These are phyloP conservation scores for Troglohyphantes excavatus DNA, from an alignment of 2,888 invertebrate species.

Conservation along the genomic window DNA sequence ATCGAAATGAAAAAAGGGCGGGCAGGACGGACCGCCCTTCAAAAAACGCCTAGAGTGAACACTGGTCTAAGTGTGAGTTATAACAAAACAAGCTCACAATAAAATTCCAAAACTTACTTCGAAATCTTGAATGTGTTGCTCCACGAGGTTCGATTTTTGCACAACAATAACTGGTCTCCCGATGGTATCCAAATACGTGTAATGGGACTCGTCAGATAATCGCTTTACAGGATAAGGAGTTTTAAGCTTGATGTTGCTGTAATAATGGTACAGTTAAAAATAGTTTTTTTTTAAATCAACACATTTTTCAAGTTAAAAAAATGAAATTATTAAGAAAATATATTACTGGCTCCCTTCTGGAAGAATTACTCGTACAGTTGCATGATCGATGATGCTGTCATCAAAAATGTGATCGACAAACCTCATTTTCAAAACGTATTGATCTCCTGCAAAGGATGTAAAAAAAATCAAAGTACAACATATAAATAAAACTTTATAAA, in stretches of 20 bases:
- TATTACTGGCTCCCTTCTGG: slow-evolving; percentile 91
- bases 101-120: slow-evolving; percentile 84
- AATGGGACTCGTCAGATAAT: slow-evolving; percentile 89
- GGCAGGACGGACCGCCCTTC: too few species aligned
- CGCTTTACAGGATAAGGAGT: slow-evolving; percentile 92
- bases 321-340: neutral
- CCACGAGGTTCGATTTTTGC: slow-evolving; percentile 92
- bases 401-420: slow-evolving; percentile 98
- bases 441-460: slow-evolving; percentile 83
- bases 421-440: slow-evolving; percentile 94
- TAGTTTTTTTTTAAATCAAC: neutral
- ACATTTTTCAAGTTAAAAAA: neutral
- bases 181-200: slow-evolving; percentile 96
- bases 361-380: slow-evolving; percentile 93
- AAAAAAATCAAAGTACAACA: too few species aligned
- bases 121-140: slow-evolving; percentile 97
- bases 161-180: slow-evolving; percentile 95
- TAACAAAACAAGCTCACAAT: neutral
- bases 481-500: too few species aligned
- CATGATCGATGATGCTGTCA: slow-evolving; percentile 96
- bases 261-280: neutral
- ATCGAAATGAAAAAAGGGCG: too few species aligned
- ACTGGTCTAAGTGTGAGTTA: too few species aligned
- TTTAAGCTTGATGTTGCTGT: slow-evolving; percentile 88
- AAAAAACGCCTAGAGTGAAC: too few species aligned